A percentile compares a stretch with the other conserved stretches of the same genome.
Evolutionary conservation across 2,113 vertebrate species (phyloP).

Genomic region (Saccopteryx bilineata): DNA sequence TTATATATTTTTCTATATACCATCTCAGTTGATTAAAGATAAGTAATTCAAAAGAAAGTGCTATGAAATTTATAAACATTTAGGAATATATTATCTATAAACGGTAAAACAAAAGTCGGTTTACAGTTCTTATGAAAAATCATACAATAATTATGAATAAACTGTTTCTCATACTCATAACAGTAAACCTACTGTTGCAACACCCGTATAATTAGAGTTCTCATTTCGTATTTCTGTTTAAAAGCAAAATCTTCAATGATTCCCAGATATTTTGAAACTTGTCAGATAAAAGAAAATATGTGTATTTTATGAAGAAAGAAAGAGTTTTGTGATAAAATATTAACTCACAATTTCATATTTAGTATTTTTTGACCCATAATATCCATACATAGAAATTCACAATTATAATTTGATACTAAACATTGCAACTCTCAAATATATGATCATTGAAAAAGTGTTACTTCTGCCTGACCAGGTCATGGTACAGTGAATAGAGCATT

Average conservation of each 20-base stretch:
- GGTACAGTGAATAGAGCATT: too few relatives aligned
- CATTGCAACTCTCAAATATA: neutral
- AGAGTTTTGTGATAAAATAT: conserved; percentile 28
- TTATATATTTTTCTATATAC: neutral
- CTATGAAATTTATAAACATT: neutral
- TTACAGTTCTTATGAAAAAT: too few relatives aligned
- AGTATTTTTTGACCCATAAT: neutral
- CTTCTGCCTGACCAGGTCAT: neutral
- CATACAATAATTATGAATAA: too few relatives aligned
- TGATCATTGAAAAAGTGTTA: neutral
- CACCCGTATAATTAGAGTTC: neutral
- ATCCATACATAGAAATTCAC: neutral
- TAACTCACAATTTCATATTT: neutral
- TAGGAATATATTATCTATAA: neutral
- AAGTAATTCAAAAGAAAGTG: neutral
- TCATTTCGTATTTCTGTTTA: neutral
- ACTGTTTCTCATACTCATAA: too few relatives aligned
- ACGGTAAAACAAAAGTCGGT: too few relatives aligned
- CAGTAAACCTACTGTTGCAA: too few relatives aligned
- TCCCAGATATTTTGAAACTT: conserved; percentile 5
- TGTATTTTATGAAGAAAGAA: neutral
- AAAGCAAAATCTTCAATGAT: conserved; percentile 20
- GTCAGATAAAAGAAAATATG: neutral
- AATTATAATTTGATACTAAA: neutral
- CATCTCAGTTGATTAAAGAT: neutral